Percentiles rank a stretch among this genome's conserved stretches.
Evolutionary conservation across 2,797 vertebrate species (phyloP).

Genomic region (Tokudaia muenninki): DNA sequence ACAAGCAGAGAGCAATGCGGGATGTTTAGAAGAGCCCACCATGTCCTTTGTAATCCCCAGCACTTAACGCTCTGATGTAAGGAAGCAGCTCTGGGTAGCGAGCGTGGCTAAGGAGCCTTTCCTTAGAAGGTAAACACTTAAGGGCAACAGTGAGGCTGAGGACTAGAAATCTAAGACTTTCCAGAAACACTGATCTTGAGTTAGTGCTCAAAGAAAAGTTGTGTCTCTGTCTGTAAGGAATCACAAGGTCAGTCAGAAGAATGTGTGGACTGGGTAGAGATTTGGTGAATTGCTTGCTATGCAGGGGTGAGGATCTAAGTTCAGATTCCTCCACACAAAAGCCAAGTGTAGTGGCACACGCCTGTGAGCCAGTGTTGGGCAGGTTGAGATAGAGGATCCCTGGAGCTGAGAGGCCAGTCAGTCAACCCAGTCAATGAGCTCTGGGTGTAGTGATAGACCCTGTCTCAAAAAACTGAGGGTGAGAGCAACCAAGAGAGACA

Average conservation of each 20-base stretch:
- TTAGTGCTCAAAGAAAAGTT: conserved; percentile 48
- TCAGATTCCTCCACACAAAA: background rate
- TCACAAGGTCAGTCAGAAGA: background rate
- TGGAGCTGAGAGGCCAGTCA: background rate
- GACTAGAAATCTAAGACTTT: conserved; percentile 1
- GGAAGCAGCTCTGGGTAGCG: conserved; percentile 16
- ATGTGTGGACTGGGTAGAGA: background rate
- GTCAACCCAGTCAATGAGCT: background rate
- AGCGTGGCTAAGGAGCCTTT: background rate
- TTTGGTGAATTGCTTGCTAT: background rate
- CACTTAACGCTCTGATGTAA: background rate
- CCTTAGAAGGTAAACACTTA: conserved; percentile 10
- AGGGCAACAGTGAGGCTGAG: background rate
- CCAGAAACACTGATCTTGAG: conserved; percentile 25
- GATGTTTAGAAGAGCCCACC: conserved; percentile 34
- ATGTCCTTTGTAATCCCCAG: conserved; percentile 15
- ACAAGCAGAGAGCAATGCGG: background rate
- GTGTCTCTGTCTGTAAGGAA: conserved; percentile 18
- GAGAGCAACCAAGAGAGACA: too few species aligned
- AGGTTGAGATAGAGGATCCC: background rate
- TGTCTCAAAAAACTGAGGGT: background rate
- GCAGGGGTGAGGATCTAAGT: background rate
- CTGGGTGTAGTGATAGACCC: background rate
- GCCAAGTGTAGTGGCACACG: background rate
- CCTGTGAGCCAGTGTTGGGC: background rate